phyloP scores from a whole-genome alignment of 64 coral and sea anemone species.

The Montipora efflorescens region DNA sequence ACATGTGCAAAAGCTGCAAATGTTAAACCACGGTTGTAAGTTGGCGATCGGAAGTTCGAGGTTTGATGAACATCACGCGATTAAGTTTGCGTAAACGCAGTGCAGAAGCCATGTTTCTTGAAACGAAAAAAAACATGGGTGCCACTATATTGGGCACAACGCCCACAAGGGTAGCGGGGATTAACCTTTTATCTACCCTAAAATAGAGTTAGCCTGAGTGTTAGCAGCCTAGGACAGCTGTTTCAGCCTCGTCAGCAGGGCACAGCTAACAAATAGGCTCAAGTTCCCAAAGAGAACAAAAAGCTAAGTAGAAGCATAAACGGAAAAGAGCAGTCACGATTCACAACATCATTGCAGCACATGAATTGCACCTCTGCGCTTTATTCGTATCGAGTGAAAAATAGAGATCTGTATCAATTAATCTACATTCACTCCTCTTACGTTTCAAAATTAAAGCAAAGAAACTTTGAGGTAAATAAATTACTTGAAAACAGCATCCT shows the following conservation, averaged over 20 bases:
- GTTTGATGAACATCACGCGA: not conserved
- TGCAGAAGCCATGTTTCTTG: not conserved
- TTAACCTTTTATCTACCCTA: not conserved
- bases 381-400: conserved; percentile 5
- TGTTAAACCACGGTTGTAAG: not conserved
- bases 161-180: not conserved
- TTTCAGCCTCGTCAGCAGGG: not conserved
- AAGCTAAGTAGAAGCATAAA: not conserved
- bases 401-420: not conserved
- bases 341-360: not conserved
- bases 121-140: not conserved
- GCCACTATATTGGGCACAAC: not conserved
- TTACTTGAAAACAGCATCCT: conserved; percentile 18
- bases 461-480: not conserved
- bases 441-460: conserved; percentile 5
- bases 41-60: not conserved
- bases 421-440: not conserved
- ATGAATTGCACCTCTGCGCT: not conserved
- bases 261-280: not conserved
- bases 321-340: not conserved
- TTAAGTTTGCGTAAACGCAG: not conserved
- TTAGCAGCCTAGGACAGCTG: not conserved
- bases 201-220: not conserved
- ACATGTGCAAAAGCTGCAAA: not conserved
- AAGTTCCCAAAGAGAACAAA: not conserved